Conservation (phyloP, 2,797 vertebrate genomes). For the Delichon dasypus region DNA sequence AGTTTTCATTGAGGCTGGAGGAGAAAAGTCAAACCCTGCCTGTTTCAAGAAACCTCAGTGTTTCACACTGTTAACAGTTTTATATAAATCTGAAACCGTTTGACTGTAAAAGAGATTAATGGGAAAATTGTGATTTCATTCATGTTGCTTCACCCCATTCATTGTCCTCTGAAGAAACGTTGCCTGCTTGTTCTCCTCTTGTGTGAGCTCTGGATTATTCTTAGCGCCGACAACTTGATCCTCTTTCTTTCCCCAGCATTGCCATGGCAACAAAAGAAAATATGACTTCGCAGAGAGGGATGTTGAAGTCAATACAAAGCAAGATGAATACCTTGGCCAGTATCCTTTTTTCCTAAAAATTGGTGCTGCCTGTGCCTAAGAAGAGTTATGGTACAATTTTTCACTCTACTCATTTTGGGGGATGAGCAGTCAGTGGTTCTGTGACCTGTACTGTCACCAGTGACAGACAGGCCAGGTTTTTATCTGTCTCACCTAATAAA, state of each 20-base stretch:
- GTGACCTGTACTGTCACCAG: background rate
- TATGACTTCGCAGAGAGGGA: constrained; percentile 94
- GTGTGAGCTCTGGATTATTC: constrained; percentile 38
- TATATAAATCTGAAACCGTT: background rate
- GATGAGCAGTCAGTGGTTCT: background rate
- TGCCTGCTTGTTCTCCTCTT: constrained; percentile 29
- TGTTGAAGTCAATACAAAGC: constrained; percentile 97
- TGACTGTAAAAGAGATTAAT: background rate
- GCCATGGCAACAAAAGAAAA: constrained; percentile 99
- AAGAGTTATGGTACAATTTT: background rate
- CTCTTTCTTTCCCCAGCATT: constrained; percentile 81
- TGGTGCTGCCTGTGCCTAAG: background rate
- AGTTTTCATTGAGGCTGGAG: background rate
- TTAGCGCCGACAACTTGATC: constrained; percentile 51
- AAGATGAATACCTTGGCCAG: constrained; percentile 97
- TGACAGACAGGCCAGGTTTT: background rate
- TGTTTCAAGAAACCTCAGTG: background rate
- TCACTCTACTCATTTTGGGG: background rate
- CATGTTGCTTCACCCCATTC: constrained; percentile 44
- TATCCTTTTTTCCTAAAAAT: constrained; percentile 88
- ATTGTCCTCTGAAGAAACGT: background rate
- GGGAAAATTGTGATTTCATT: constrained; percentile 31
- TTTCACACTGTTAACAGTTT: background rate
- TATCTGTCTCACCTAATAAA: background rate
- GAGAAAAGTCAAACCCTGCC: background rate